Conservation (phyloP, 2,113 vertebrate species). For the Meriones unguiculatus region DNA sequence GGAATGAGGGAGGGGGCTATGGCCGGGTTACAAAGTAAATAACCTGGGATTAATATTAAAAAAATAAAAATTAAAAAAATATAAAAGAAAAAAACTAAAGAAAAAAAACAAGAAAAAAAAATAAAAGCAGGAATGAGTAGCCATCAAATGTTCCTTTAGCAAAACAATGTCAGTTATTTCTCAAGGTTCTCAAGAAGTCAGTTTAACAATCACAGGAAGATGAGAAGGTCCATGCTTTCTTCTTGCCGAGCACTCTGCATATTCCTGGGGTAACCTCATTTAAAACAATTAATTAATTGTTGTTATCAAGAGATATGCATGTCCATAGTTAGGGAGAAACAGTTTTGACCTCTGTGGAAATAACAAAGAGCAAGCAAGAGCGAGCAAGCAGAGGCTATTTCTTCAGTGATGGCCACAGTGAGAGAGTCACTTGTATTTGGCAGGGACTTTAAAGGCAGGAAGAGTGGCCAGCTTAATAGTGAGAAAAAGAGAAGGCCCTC, state of each 20-base stretch:
- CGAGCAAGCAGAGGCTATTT: slow-evolving; percentile 23
- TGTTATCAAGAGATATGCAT: not conserved
- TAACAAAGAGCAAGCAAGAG: not conserved
- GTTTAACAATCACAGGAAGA: slow-evolving; percentile 14
- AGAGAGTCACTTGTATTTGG: not conserved
- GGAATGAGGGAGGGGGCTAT: too few relatives aligned
- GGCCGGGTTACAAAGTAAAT: too few relatives aligned
- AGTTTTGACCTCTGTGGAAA: not conserved
- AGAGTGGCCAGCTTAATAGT: not conserved
- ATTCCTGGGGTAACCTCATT: slow-evolving; percentile 26
- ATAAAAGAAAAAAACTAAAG: too few relatives aligned
- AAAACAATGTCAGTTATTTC: slow-evolving; percentile 30
- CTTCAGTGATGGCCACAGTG: not conserved
- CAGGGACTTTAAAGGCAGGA: not conserved
- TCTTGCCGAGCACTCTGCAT: not conserved
- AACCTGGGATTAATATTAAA: too few relatives aligned
- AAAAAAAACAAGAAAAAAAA: not conserved
- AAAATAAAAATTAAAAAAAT: too few relatives aligned
- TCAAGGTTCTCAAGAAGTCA: slow-evolving; percentile 33
- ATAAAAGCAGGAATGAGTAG: slow-evolving; percentile 56
- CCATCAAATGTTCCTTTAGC: slow-evolving; percentile 38
- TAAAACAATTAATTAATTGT: slow-evolving; percentile 30
- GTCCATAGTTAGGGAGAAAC: not conserved
- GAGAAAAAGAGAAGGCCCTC: not conserved
- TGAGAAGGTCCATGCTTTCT: not conserved